phyloP scores from a whole-genome alignment of 2,888 invertebrate species.

The Osmoderma eremita region DNA sequence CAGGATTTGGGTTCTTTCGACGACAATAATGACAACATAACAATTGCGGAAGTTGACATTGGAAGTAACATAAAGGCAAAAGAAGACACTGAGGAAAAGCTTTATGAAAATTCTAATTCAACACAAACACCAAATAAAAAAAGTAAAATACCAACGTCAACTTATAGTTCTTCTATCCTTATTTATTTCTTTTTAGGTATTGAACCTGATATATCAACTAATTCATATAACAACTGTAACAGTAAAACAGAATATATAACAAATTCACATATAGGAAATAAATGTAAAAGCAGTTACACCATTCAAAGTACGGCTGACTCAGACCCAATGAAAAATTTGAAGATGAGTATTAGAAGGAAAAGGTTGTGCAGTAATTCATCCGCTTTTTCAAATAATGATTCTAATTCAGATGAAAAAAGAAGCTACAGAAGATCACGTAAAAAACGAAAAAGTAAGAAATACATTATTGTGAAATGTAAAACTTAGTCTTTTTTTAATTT shows the following conservation, averaged over 20 bases:
- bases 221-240: constrained; percentile 14
- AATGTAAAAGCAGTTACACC: constrained; percentile 46
- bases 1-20: constrained; percentile 58
- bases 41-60: constrained; percentile 28
- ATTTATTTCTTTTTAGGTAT: constrained; percentile 3
- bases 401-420: constrained; percentile 56
- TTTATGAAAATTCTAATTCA: constrained; percentile 10
- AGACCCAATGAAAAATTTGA: constrained; percentile 61
- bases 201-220: constrained; percentile 22
- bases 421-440: constrained; percentile 56
- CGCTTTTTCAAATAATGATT: constrained; percentile 60
- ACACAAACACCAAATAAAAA: constrained; percentile 25
- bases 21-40: constrained; percentile 53
- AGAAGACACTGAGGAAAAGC: constrained; percentile 8
- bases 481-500: constrained; percentile 36
- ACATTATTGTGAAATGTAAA: constrained; percentile 5
- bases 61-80: constrained; percentile 24
- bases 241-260: constrained; percentile 24
- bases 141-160: constrained; percentile 2
- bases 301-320: constrained; percentile 53
- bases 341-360: constrained; percentile 62
- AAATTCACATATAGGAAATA: constrained; percentile 17
- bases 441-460: constrained; percentile 57
- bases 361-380: constrained; percentile 62
- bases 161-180: background rate